Conservation (phyloP, 2,113 vertebrate genomes). For the Gila orcuttii region DNA sequence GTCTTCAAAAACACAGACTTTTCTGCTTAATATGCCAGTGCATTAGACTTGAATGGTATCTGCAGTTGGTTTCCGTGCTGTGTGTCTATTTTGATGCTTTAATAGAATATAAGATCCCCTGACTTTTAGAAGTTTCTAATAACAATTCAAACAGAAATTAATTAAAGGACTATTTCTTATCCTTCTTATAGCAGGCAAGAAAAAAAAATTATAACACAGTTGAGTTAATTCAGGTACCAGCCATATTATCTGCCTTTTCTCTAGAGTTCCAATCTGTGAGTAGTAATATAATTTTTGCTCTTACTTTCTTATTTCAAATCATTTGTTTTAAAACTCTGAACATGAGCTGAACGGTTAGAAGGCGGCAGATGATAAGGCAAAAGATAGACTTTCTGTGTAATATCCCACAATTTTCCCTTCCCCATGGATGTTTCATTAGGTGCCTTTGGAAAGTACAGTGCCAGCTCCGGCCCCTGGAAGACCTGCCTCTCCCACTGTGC, state of each 20-base stretch:
- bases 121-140: not conserved
- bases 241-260: constrained; percentile 14
- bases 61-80: constrained; percentile 88
- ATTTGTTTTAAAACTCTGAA: not conserved
- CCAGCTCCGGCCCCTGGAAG: constrained; percentile 73
- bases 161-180: not conserved
- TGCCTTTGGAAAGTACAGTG: constrained; percentile 83
- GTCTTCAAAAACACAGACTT: not conserved
- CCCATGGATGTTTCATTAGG: constrained; percentile 81
- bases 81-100: constrained; percentile 72
- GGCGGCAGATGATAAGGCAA: constrained; percentile 15
- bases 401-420: constrained; percentile 61
- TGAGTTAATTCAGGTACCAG: not conserved
- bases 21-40: constrained; percentile 52
- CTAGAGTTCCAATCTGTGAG: not conserved
- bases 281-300: not conserved
- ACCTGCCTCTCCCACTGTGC: constrained; percentile 87
- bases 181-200: not conserved
- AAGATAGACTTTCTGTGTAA: constrained; percentile 63
- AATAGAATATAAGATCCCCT: not conserved
- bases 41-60: constrained; percentile 85
- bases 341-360: not conserved
- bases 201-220: not conserved
- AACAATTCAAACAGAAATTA: constrained; percentile 4
- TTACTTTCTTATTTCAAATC: not conserved